Percentiles rank a stretch among this genome's conserved stretches.
These are phyloP conservation scores for Ellobius talpinus DNA, from an alignment of 2,113 vertebrate genomes.

Conservation along the genomic window DNA sequence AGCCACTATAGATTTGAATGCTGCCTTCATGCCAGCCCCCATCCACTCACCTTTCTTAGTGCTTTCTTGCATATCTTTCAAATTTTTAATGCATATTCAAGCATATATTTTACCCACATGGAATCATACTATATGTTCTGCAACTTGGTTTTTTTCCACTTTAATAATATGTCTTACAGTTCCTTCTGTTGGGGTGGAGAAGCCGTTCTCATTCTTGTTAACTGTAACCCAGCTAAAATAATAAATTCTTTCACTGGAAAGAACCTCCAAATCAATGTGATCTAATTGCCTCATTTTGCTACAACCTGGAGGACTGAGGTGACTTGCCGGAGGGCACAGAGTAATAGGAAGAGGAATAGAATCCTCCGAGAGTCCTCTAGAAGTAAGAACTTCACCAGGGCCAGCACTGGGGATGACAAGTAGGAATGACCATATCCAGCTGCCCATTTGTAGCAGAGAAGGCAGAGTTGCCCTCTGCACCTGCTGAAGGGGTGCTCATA, in stretches of 20 bases:
- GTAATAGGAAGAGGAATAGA: background rate
- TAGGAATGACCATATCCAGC: background rate
- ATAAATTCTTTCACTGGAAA: constrained; percentile 64
- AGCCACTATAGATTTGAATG: background rate
- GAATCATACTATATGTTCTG: constrained; percentile 64
- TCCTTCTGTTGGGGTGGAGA: background rate
- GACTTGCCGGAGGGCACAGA: constrained; percentile 19
- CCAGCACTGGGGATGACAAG: background rate
- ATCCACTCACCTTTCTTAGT: background rate
- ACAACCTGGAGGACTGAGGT: constrained; percentile 44
- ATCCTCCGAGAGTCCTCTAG: constrained; percentile 54
- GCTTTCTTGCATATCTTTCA: background rate
- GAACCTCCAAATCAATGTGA: constrained; percentile 64
- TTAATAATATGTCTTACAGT: constrained; percentile 61
- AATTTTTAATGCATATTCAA: constrained; percentile 42
- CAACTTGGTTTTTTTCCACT: constrained; percentile 42
- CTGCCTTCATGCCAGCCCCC: background rate
- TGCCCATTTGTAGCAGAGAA: background rate
- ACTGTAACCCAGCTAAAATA: constrained; percentile 66
- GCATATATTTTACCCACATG: constrained; percentile 48
- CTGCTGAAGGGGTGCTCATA: background rate
- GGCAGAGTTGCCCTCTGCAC: background rate
- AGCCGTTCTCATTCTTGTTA: constrained; percentile 58
- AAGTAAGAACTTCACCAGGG: background rate
- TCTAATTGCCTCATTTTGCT: constrained; percentile 77